A percentile compares a stretch with the other conserved stretches of the same genome.
phyloP scores from a whole-genome alignment of 2,888 invertebrate genomes.

The Calameuta filiformis region DNA sequence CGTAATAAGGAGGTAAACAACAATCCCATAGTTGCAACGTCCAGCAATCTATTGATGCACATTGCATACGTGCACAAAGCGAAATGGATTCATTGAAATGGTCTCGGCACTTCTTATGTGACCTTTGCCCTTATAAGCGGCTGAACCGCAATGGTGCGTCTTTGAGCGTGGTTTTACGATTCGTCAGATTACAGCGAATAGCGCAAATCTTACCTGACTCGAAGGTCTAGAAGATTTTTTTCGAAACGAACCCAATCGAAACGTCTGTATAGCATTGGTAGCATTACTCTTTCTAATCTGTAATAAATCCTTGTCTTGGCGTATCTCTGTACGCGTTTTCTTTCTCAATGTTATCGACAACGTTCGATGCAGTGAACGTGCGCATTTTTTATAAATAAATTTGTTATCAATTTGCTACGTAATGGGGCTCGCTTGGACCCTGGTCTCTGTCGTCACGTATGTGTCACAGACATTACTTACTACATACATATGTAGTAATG shows the following conservation, averaged over 20 bases:
- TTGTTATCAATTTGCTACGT: too few relatives aligned
- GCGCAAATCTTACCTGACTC: neutral
- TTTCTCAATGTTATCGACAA: neutral
- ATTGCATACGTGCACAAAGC: neutral
- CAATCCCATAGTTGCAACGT: neutral
- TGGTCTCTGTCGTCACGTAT: neutral
- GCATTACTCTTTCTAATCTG: neutral
- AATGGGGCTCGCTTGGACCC: neutral
- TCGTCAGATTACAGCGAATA: neutral
- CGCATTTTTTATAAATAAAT: too few relatives aligned
- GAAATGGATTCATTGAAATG: neutral
- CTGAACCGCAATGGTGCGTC: neutral
- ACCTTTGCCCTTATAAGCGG: neutral
- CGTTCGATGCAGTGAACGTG: too few relatives aligned
- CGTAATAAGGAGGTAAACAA: neutral
- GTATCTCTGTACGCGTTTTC: neutral
- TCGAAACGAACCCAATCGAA: too few relatives aligned
- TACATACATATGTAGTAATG: neutral
- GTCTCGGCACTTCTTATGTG: neutral
- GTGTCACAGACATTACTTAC: too few relatives aligned
- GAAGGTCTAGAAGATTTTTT: neutral
- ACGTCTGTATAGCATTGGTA: neutral
- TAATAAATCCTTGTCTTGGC: too few relatives aligned
- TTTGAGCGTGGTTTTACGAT: neutral
- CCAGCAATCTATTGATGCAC: constrained; percentile 2